A percentile compares a stretch with the other conserved stretches of the same genome.
These are phyloP conservation scores for Geophilus truncorum DNA, from an alignment of 2,888 invertebrate species.

Conservation along the genomic window DNA sequence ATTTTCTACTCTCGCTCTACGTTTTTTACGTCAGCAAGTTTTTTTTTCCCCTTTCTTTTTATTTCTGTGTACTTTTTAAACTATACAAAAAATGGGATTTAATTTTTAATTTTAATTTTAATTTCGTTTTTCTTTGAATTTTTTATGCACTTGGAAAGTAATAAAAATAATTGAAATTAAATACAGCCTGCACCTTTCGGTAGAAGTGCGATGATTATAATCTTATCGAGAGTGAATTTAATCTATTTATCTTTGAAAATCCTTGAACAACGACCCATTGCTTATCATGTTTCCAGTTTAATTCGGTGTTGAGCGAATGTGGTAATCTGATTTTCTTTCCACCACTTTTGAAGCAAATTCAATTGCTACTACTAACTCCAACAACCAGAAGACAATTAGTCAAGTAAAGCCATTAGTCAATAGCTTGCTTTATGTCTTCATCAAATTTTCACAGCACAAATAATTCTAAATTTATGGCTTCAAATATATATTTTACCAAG, in stretches of 20 bases:
- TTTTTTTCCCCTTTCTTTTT: neutral
- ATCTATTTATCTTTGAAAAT: neutral
- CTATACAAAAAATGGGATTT: neutral
- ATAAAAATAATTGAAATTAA: neutral
- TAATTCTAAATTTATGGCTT: neutral
- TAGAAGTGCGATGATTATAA: neutral
- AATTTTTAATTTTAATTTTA: neutral
- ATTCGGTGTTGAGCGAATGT: conserved; percentile 3
- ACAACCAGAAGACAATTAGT: conserved; percentile 14
- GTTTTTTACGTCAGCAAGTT: neutral
- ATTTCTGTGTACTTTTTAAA: neutral
- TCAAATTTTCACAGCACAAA: neutral
- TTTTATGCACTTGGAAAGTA: neutral
- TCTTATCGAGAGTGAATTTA: conserved; percentile 8
- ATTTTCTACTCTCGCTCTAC: neutral
- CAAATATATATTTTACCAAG: too few relatives aligned
- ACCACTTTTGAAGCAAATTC: conserved; percentile 1
- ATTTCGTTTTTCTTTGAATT: neutral
- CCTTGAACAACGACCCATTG: neutral
- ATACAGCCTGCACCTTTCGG: neutral
- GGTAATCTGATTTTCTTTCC: conserved; percentile 10
- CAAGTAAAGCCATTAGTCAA: neutral
- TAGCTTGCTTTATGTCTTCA: neutral
- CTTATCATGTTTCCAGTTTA: conserved; percentile 5
- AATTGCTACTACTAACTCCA: neutral